phyloP scores from a whole-genome alignment of 2,113 vertebrate species.

The Struthio camelus region DNA sequence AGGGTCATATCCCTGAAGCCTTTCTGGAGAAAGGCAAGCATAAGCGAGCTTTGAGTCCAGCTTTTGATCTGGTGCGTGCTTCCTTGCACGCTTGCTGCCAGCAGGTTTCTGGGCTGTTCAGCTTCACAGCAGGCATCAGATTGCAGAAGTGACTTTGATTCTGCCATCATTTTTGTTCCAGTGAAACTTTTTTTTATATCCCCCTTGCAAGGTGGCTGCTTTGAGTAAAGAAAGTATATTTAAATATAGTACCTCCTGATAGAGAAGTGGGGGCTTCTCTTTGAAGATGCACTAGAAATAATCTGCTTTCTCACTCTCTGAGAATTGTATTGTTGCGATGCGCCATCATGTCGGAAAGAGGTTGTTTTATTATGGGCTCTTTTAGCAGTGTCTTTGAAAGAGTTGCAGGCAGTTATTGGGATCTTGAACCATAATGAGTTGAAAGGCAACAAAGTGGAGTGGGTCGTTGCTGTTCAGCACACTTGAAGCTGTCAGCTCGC shows the following conservation, averaged over 20 bases:
- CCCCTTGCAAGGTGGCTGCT: neutral
- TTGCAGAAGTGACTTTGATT: slow-evolving; percentile 37
- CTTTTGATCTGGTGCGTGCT: neutral
- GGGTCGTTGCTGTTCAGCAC: neutral
- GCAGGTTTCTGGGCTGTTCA: neutral
- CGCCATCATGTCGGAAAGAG: neutral
- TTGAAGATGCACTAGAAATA: neutral
- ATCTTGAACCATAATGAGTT: neutral
- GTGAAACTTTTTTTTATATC: slow-evolving; percentile 5
- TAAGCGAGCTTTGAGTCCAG: neutral
- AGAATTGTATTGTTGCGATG: neutral
- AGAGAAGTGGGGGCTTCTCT: neutral
- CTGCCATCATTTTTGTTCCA: neutral
- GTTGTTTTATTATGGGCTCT: neutral
- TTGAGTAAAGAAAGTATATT: slow-evolving; percentile 14
- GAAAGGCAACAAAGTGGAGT: neutral
- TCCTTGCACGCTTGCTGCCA: neutral
- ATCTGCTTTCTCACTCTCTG: neutral
- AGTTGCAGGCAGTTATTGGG: neutral
- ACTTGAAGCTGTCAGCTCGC: neutral
- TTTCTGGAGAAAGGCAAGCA: neutral
- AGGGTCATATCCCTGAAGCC: neutral
- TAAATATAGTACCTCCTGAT: neutral
- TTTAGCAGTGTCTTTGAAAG: neutral
- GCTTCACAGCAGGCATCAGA: neutral